Evolutionary conservation across 2,113 vertebrate species (phyloP).

Genomic region (Paraplagusia blochii): DNA sequence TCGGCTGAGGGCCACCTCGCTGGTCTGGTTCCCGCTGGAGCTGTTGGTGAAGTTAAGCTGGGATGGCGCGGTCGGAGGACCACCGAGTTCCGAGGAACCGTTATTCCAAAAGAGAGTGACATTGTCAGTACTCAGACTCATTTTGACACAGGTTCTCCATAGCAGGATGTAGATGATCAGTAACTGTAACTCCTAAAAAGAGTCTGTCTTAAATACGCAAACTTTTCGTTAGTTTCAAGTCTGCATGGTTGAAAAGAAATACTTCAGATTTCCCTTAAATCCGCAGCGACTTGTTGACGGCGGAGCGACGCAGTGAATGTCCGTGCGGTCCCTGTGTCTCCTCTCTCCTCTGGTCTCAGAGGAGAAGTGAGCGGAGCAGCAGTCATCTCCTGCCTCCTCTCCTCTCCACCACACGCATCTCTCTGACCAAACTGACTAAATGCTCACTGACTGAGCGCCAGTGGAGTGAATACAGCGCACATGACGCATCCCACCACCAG

Average conservation of each 20-base stretch:
- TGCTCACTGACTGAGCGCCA: too few species aligned
- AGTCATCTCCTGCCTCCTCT: conserved; percentile 51
- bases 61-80: conserved; percentile 38
- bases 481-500: conserved; percentile 24
- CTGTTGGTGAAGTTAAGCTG: conserved; percentile 75
- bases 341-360: conserved; percentile 43
- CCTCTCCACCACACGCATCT: conserved; percentile 34
- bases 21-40: conserved; percentile 73
- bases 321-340: conserved; percentile 28
- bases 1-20: conserved; percentile 78
- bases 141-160: conserved; percentile 75
- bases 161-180: conserved; percentile 61
- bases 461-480: conserved; percentile 14
- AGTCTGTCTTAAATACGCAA: conserved; percentile 3
- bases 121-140: conserved; percentile 77
- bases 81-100: conserved; percentile 67
- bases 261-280: background rate
- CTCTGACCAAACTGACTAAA: conserved; percentile 25
- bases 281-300: background rate
- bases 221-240: background rate
- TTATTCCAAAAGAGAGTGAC: conserved; percentile 71
- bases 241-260: conserved; percentile 7
- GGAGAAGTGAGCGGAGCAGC: conserved; percentile 53
- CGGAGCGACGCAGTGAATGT: conserved; percentile 1
- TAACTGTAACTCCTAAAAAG: conserved; percentile 34